phyloP scores from a whole-genome alignment of 2,888 invertebrate genomes.

The Adelphocoris suturalis region DNA sequence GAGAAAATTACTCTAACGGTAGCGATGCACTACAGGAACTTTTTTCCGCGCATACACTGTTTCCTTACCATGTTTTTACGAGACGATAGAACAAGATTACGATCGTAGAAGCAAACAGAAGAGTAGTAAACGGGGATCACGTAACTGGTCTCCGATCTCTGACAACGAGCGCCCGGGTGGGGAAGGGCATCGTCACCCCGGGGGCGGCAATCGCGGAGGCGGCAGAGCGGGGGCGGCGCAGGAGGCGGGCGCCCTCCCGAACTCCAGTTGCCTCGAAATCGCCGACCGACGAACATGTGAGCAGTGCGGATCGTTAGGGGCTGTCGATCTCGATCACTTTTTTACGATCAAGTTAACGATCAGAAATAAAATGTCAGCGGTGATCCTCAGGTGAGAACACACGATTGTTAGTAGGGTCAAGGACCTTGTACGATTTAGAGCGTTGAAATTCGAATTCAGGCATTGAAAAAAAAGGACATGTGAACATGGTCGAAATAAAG shows the following conservation, averaged over 20 bases:
- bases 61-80: neutral
- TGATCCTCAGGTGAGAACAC: conserved; percentile 50
- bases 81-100: neutral
- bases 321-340: conserved; percentile 47
- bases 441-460: too few relatives aligned
- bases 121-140: neutral
- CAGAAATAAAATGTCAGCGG: conserved; percentile 33
- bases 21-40: too few relatives aligned
- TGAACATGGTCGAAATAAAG: too few relatives aligned
- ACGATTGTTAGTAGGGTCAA: neutral
- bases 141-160: neutral
- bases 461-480: too few relatives aligned
- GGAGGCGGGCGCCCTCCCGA: neutral
- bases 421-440: neutral
- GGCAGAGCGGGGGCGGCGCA: neutral
- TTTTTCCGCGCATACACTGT: too few relatives aligned
- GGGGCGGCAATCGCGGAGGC: neutral
- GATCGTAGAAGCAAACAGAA: neutral
- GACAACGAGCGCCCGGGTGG: neutral
- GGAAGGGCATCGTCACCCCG: neutral
- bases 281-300: conserved; percentile 61
- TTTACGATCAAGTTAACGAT: conserved; percentile 20
- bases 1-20: too few relatives aligned
- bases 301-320: conserved; percentile 43
- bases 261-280: conserved; percentile 49